These are phyloP conservation scores for Rugalucina vietnamica DNA, from an alignment of 2,888 invertebrate genomes.

Conservation along the genomic window DNA sequence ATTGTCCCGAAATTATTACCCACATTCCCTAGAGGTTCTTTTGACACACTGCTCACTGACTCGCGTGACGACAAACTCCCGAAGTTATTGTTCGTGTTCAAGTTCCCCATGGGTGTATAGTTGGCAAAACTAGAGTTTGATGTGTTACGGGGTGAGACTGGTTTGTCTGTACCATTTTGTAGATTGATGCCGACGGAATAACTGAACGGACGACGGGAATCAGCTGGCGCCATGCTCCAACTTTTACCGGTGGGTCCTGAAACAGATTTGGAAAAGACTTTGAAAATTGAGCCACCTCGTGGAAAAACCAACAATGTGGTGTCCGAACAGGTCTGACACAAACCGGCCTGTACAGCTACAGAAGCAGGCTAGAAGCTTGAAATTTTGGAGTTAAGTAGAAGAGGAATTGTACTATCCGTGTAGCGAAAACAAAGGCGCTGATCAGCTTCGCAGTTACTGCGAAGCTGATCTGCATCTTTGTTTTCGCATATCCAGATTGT, in stretches of 20 bases:
- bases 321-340: no score
- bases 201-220: constrained; percentile 56
- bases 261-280: constrained; percentile 26
- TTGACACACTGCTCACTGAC: neutral
- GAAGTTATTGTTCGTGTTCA: neutral
- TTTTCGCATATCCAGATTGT: no score
- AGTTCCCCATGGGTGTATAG: constrained; percentile 4
- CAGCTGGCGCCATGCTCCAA: constrained; percentile 27
- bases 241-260: constrained; percentile 41
- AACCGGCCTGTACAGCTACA: no score
- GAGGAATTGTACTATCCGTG: no score
- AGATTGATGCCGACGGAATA: constrained; percentile 44
- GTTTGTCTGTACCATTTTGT: constrained; percentile 8
- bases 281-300: no score
- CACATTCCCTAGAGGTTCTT: neutral
- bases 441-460: no score
- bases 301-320: no score
- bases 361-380: no score
- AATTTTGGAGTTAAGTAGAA: no score
- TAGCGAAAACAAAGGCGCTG: no score
- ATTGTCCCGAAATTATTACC: neutral
- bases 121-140: constrained; percentile 52
- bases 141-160: constrained; percentile 48
- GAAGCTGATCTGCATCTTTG: no score
- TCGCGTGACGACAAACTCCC: neutral